Conservation (phyloP, 2,797 vertebrate species). For the Argyrosomus regius region DNA sequence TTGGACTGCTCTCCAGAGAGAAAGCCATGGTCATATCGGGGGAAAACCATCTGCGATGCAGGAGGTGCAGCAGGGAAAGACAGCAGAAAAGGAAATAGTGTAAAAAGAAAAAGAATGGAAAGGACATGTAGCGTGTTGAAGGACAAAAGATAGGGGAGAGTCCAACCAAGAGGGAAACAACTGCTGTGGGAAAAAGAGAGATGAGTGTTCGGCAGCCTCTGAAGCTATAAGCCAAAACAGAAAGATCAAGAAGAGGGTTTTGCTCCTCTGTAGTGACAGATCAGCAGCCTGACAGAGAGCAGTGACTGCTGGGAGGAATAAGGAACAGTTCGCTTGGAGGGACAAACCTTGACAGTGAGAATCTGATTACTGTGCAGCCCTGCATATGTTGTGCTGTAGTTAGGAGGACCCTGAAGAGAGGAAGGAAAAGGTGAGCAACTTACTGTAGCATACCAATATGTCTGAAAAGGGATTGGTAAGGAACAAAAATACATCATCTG, state of each 20-base stretch:
- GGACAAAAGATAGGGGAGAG: slow-evolving; percentile 16
- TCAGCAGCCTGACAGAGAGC: slow-evolving; percentile 52
- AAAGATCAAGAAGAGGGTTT: slow-evolving; percentile 28
- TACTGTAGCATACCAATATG: neutral
- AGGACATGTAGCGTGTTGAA: slow-evolving; percentile 33
- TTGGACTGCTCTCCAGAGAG: slow-evolving; percentile 87
- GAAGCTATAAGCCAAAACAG: slow-evolving; percentile 27
- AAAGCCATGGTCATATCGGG: slow-evolving; percentile 89
- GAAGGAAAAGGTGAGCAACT: slow-evolving; percentile 46
- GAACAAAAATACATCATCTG: slow-evolving; percentile 29
- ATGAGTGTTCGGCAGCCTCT: slow-evolving; percentile 20
- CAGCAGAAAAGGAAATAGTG: slow-evolving; percentile 18
- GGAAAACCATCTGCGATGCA: slow-evolving; percentile 91
- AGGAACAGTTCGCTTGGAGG: slow-evolving; percentile 28
- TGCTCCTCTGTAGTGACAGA: slow-evolving; percentile 44
- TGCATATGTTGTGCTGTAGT: slow-evolving; percentile 77
- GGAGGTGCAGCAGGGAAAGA: slow-evolving; percentile 20
- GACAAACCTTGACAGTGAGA: slow-evolving; percentile 88
- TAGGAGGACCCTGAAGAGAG: slow-evolving; percentile 81
- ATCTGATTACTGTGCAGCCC: slow-evolving; percentile 90
- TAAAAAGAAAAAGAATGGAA: slow-evolving; percentile 16
- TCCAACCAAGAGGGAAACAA: slow-evolving; percentile 15
- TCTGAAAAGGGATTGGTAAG: neutral
- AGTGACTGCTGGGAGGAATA: slow-evolving; percentile 45
- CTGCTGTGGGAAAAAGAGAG: slow-evolving; percentile 32